These are phyloP conservation scores for Zaprionus lineosus DNA, from an alignment of 2,888 invertebrate genomes.

Conservation along the genomic window DNA sequence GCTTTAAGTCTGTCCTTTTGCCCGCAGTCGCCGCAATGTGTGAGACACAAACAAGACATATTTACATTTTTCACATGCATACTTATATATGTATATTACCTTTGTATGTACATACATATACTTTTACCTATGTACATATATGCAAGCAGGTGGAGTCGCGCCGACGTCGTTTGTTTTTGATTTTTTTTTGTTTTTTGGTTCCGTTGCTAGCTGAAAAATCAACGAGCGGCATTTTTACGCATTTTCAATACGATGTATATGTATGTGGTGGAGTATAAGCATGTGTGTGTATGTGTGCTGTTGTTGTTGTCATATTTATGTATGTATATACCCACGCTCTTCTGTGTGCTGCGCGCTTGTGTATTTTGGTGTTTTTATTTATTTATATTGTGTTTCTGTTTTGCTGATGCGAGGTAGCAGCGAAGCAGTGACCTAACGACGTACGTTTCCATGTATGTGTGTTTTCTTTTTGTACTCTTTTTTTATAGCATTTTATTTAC, in stretches of 20 bases:
- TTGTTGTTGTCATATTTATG: slow-evolving; percentile 36
- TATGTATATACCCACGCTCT: slow-evolving; percentile 33
- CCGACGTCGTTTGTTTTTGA: slow-evolving; percentile 62
- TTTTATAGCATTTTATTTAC: slow-evolving; percentile 66
- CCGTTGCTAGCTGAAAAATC: slow-evolving; percentile 73
- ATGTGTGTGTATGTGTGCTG: slow-evolving; percentile 8
- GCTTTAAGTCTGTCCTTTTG: slow-evolving; percentile 51
- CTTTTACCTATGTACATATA: slow-evolving; percentile 22
- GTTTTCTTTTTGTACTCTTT: slow-evolving; percentile 57
- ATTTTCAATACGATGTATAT: slow-evolving; percentile 65
- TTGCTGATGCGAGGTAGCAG: slow-evolving; percentile 59
- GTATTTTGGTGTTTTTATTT: slow-evolving; percentile 73
- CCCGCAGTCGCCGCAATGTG: slow-evolving; percentile 42
- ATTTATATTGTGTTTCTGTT: slow-evolving; percentile 78
- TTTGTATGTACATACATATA: slow-evolving; percentile 2
- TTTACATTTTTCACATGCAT: slow-evolving; percentile 43
- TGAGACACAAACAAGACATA: slow-evolving; percentile 64
- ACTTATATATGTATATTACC: slow-evolving; percentile 8
- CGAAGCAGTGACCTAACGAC: slow-evolving; percentile 65
- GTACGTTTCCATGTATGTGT: slow-evolving; percentile 30
- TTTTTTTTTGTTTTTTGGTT: slow-evolving; percentile 44
- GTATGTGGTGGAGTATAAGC: slow-evolving; percentile 19
- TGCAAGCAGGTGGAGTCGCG: slow-evolving; percentile 72
- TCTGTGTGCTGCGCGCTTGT: slow-evolving; percentile 13
- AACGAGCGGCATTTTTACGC: slow-evolving; percentile 80